Percentiles rank a stretch among this genome's conserved stretches.
Evolutionary conservation across 2,113 vertebrate genomes (phyloP).

Genomic region (Glaucomys volans): DNA sequence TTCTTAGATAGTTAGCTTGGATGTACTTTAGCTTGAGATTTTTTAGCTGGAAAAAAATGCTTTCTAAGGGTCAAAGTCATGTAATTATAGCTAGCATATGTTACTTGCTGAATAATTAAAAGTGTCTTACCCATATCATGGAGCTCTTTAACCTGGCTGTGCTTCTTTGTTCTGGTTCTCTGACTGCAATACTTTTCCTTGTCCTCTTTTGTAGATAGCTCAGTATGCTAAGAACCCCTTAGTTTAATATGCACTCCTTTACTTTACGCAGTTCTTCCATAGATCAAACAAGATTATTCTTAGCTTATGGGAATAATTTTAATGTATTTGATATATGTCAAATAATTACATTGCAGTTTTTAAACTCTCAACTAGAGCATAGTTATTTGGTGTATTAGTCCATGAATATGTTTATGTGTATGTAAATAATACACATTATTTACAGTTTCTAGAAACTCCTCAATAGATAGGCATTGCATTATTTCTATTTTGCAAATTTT

Average conservation of each 20-base stretch:
- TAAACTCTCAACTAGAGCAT: not conserved
- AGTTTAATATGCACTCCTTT: not conserved
- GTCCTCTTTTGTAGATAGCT: not conserved
- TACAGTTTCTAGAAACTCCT: slow-evolving; percentile 63
- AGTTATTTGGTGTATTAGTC: not conserved
- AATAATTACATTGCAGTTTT: not conserved
- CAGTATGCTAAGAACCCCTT: not conserved
- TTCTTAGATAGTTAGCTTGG: not conserved
- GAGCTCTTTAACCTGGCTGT: not conserved
- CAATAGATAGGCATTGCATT: not conserved
- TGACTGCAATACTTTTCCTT: not conserved
- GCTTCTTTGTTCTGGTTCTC: not conserved
- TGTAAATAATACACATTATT: not conserved
- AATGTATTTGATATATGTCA: not conserved
- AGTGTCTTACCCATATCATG: not conserved
- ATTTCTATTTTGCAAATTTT: slow-evolving; percentile 39
- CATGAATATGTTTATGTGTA: not conserved
- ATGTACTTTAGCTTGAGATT: not conserved
- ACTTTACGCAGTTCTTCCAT: not conserved
- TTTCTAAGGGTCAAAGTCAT: not conserved
- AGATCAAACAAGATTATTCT: slow-evolving; percentile 18
- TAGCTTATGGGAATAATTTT: not conserved
- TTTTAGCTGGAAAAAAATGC: slow-evolving; percentile 20
- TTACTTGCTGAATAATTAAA: not conserved
- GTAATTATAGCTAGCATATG: not conserved